Evolutionary conservation across 2,113 vertebrate genomes (phyloP), one percentile per base, ranked within the genome.

Genomic region (Corynorhinus townsendii): DNA sequence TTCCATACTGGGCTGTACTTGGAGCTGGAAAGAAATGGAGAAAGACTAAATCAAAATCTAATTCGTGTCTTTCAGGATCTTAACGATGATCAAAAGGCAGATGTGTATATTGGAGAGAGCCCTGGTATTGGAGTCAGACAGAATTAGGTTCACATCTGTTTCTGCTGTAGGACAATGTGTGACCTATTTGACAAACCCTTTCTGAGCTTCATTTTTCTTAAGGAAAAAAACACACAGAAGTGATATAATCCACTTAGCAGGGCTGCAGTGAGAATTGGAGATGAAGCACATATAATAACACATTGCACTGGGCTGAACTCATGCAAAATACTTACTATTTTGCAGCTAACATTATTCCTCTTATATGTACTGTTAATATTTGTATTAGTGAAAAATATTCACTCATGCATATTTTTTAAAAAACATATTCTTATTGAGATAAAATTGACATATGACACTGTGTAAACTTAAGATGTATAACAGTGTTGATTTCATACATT

Each of bases 1-100:
- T 98, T 96, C 99, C 99, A 91, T 99, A 99, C 97, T 99, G 99
- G 95, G 99, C 99, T 89, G 99, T 99, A 98, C 99, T 99, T 98
- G 99, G 99, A 94, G 99, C 99, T 99, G 97, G 80, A 96, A 98
- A 98, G 98, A 98, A 97, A 99, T 97, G 94, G 95, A 96, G 59
- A 81, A 96, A 93, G 79, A 96, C 77, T 91, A 86, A 95, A 93
- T 97, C 82, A 96, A 87, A 96, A 94, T 79, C 89, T 73, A 80
- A 86, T 89, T 90, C 90, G 69, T 76, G 90, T 86, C 88, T 89
- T 95, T 88, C 40, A 85, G 89, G 47, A 83, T 75, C 62, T 71
- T 89, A 79, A 93, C 73, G 88, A 79, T 75, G 69, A 83, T 91
- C 73, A 83, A 88, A 90, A 79, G 62, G 75, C 62, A 80, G 86